These are phyloP conservation scores for Galeopsomyia nigrocyanea DNA, from an alignment of 2,888 invertebrate species.

Conservation along the genomic window DNA sequence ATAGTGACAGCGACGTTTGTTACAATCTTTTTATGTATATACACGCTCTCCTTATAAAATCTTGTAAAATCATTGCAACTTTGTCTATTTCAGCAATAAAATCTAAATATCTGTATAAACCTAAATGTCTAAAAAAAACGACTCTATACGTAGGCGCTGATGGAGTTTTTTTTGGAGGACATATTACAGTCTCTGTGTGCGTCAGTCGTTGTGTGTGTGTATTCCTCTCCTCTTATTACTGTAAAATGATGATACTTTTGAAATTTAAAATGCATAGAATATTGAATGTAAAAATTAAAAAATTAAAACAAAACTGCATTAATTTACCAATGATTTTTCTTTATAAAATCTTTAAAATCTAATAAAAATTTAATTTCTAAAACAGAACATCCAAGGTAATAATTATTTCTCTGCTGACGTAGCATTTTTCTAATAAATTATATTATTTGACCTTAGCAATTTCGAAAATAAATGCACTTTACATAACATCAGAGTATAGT, in stretches of 20 bases:
- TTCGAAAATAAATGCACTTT: too few relatives aligned
- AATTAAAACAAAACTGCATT: not conserved
- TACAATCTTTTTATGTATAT: constrained; percentile 31
- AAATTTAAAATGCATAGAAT: not conserved
- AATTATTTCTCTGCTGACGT: too few relatives aligned
- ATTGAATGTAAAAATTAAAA: too few relatives aligned
- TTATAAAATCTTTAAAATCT: not conserved
- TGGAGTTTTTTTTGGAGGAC: constrained; percentile 10
- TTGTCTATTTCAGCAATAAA: constrained; percentile 20
- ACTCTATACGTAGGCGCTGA: constrained; percentile 15
- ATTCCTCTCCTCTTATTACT: not conserved
- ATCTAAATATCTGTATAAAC: constrained; percentile 29
- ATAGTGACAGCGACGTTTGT: constrained; percentile 16
- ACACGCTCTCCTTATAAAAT: constrained; percentile 20
- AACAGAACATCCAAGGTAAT: too few relatives aligned
- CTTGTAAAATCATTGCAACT: constrained; percentile 25
- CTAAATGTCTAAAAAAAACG: constrained; percentile 28
- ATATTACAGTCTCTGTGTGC: constrained; percentile 29
- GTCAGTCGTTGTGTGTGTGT: constrained; percentile 36
- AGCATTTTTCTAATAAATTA: too few relatives aligned
- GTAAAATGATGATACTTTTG: not conserved
- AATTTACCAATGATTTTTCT: constrained; percentile 4
- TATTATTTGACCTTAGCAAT: too few relatives aligned
- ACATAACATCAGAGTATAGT: too few relatives aligned
- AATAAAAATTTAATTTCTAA: too few relatives aligned